Evolutionary conservation across 2,888 invertebrate species (phyloP), one percentile per base, ranked within the genome.

Genomic region (Tupiocoris notatus): DNA sequence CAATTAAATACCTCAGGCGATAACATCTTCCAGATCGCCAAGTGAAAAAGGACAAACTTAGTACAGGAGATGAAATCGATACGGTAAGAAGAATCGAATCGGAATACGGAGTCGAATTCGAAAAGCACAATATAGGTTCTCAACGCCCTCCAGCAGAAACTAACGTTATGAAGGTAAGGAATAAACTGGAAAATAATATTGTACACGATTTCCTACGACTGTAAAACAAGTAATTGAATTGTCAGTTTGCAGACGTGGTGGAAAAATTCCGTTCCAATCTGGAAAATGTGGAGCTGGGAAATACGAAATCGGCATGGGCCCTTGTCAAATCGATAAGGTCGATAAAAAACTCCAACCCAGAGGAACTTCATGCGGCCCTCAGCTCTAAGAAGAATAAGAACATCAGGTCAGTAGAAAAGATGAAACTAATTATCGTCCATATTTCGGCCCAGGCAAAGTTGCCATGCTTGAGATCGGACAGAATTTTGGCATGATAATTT

Each of bases 271-370:
- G 86, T 66, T 86, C 87, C 1, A 84, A 86, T 25, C 83, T 93
- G 64, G 84, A 85, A 21, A 82, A 83, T 54, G 86, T 88, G 21
- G 84, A 88, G 61, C 82, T 92, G 58, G 92, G 92, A 1, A 89
- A 87, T 6, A 84, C 87, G 7, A 86, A 86, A 76, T 88, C 91
- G 1, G 90, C 92, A 0, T 85, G 87, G 76, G 87, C 89, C 0
- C 90, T 91, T 80, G 83, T 90, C 0, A 87, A 89, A 80, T 83
- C 93, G 17, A 81, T 92, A 21, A 86, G 88, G 17, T 83, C 87
- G 62, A 89, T 90, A 1, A 86, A 90, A 81, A 84, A 86, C 24
- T 85, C 90, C 0, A 86, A 86, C 1, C 85, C 86, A 64, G 86
- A 88, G 2, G 89, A 90, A 57, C 86, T 92, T 79, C 84, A 84